These are phyloP conservation scores for Zeuzera pyrina DNA, from an alignment of 2,888 invertebrate species.

Conservation along the genomic window DNA sequence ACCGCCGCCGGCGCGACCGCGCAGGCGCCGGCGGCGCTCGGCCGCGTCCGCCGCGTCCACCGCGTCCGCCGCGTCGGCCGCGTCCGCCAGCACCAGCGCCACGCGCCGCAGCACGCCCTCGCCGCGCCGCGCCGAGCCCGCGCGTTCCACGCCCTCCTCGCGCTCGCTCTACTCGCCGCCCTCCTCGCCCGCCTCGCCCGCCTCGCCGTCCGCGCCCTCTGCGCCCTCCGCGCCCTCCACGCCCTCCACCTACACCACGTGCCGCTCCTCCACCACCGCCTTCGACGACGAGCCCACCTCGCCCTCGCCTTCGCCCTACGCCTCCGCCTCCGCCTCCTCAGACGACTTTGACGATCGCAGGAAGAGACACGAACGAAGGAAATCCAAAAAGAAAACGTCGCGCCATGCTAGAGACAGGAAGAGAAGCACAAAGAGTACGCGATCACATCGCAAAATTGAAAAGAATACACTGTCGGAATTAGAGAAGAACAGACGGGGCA, in stretches of 20 bases:
- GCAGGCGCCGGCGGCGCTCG: conserved; percentile 7
- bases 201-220: neutral
- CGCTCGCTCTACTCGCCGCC: neutral
- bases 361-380: conserved; percentile 21
- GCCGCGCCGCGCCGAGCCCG: neutral
- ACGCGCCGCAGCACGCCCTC: neutral
- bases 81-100: neutral
- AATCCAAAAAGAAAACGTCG: conserved; percentile 22
- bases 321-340: neutral
- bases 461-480: conserved; percentile 10
- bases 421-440: conserved; percentile 22
- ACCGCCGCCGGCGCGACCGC: neutral
- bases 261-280: neutral
- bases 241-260: neutral
- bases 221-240: neutral
- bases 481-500: conserved; percentile 24
- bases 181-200: neutral
- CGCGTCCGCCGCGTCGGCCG: conserved; percentile 3
- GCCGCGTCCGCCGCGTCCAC: conserved; percentile 12
- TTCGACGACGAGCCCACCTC: neutral
- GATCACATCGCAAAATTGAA: conserved; percentile 23
- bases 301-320: neutral
- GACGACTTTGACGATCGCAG: conserved; percentile 11
- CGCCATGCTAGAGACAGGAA: conserved; percentile 21
- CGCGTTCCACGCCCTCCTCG: conserved; percentile 1